Base-by-base conservation (phyloP, 2,888 invertebrate genomes). In the Panzeria rudis region DNA sequence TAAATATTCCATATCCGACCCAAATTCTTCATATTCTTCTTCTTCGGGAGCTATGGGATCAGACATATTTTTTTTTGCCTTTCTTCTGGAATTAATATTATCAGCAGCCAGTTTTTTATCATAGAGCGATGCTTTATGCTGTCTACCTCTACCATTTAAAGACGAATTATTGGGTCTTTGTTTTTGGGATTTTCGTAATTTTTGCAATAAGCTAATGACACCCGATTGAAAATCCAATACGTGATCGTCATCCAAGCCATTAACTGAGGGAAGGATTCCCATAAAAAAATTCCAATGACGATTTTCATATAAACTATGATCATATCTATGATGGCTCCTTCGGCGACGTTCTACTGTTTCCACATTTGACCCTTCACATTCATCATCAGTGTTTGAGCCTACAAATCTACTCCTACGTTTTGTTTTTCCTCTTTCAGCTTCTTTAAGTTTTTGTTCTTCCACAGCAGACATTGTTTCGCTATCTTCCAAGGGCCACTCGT, bases 201-300 rank as follows among this genome's bases (percentile, higher is more conserved):
- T 64, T 66, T 80, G 80, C 4, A 84, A 23, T 9, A 84, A 52
- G 8, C 32, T 23, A 23, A 84, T 80, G 32, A 80, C 56, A 9
- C 80, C 71, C 1, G 84, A 64, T 54, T 84, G 80, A 35, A 84
- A 80, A 23, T 80, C 52, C 32, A 84, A 52, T 15, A 79, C 56
- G 11, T 84, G 79, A 80, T 84, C 84, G 38, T 84, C 84, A 44
- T 84, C 71, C 7, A 84, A 35, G 17, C 11, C 47, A 20, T 32
- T 44, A 9, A 80, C 15, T 2, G 79, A 79, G 0, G 79, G 84
- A 15, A 84, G 17, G 50, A 84, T 84, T 15, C 75, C 79, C 15
- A 73, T 79, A 47, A 79, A 83, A 54, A 83, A 83, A 64, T 69
- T 79, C 78, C 61, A 83, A 56, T 83, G 79, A 1, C 83, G 83